A percentile compares a stretch with the other conserved stretches of the same genome.
Conservation (phyloP, 2,888 invertebrate genomes). For the Plebejus argus region DNA sequence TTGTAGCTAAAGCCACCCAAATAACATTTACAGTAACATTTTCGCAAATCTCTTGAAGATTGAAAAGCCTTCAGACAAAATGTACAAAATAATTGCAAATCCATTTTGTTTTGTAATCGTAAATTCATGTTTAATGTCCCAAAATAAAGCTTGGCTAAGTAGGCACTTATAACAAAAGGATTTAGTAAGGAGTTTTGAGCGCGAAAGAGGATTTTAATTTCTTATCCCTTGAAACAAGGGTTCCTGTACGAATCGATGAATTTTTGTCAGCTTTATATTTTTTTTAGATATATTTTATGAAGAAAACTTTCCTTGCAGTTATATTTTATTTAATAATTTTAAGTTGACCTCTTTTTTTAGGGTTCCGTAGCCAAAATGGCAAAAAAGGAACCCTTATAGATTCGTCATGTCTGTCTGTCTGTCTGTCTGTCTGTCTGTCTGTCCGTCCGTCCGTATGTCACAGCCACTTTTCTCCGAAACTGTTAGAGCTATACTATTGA, state of each 20-base stretch:
- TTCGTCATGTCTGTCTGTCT: no score
- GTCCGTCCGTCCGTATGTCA: no score
- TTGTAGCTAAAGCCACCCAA: not conserved
- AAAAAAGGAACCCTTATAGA: no score
- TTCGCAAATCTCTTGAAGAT: not conserved
- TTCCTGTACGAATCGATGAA: constrained; percentile 19
- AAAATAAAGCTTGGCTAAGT: constrained; percentile 58
- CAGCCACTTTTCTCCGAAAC: no score
- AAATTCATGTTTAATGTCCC: constrained; percentile 33
- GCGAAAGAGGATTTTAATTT: constrained; percentile 55
- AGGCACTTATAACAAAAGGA: constrained; percentile 70
- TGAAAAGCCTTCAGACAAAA: constrained; percentile 7
- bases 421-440: no score
- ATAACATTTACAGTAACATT: not conserved
- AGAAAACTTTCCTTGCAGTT: not conserved
- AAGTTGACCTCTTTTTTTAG: no score
- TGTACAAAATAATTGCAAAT: constrained; percentile 18
- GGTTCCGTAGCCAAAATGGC: no score
- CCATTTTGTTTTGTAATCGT: constrained; percentile 27
- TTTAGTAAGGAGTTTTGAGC: constrained; percentile 63
- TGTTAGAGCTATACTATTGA: no score
- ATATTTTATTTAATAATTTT: not conserved
- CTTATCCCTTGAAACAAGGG: constrained; percentile 30
- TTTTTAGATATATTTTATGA: not conserved
- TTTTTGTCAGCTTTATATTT: constrained; percentile 25